Conservation (phyloP, 2,113 vertebrate genomes). For the Cyprinodon variegatus region DNA sequence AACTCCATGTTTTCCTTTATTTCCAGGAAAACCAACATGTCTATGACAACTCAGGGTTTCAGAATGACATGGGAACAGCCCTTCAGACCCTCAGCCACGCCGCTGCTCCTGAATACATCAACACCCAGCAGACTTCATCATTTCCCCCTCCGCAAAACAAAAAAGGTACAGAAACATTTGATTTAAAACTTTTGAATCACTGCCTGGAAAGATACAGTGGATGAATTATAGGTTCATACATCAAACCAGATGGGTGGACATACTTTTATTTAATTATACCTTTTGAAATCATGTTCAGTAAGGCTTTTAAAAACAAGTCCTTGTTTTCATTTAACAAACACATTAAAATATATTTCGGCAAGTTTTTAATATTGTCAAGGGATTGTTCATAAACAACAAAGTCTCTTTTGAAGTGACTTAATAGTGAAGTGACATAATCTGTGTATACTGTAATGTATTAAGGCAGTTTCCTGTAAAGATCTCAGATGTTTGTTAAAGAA, state of each 20-base stretch:
- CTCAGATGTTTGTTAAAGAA: too few species aligned
- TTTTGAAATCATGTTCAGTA: background rate
- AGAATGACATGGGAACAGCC: slow-evolving; percentile 39
- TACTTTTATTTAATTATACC: too few species aligned
- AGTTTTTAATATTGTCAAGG: too few species aligned
- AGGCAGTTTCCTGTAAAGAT: too few species aligned
- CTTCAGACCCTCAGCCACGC: slow-evolving; percentile 34
- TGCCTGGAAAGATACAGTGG: background rate
- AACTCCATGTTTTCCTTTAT: background rate
- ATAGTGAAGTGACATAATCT: too few species aligned
- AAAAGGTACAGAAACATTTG: slow-evolving; percentile 35
- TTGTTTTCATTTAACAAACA: too few species aligned
- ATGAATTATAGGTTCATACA: background rate
- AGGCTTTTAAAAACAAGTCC: background rate
- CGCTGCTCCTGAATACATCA: slow-evolving; percentile 32
- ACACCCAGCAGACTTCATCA: slow-evolving; percentile 51
- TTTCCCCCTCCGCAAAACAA: background rate
- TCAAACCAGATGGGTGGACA: background rate
- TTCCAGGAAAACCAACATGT: slow-evolving; percentile 30
- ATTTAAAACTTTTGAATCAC: background rate
- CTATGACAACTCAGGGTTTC: slow-evolving; percentile 69
- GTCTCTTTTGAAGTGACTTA: too few species aligned
- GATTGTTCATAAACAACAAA: too few species aligned
- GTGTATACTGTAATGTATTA: too few species aligned
- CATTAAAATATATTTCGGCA: too few species aligned